These are phyloP conservation scores for Siniperca knerii DNA, from an alignment of 2,113 vertebrate species.

Conservation along the genomic window DNA sequence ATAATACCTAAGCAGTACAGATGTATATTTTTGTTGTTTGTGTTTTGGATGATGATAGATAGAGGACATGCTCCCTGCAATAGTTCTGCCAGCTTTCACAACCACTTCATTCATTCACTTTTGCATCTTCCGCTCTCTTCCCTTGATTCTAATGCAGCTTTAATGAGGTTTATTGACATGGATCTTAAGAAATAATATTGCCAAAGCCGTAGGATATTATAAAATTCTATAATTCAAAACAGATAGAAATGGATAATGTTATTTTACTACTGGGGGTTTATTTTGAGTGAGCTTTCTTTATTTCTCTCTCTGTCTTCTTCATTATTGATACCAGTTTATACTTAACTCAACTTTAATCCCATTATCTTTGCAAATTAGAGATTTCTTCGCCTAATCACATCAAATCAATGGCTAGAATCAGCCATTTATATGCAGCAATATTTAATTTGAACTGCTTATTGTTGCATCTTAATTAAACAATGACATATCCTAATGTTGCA, in stretches of 20 bases:
- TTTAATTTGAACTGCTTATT: background rate
- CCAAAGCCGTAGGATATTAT: constrained; percentile 14
- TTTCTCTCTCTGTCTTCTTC: background rate
- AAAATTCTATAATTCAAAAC: constrained; percentile 22
- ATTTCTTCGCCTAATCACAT: constrained; percentile 10
- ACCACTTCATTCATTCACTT: background rate
- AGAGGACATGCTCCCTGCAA: background rate
- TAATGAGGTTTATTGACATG: constrained; percentile 38
- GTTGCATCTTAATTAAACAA: constrained; percentile 14
- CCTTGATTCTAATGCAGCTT: background rate
- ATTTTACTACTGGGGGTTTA: background rate
- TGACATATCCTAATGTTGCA: background rate
- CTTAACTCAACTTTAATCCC: constrained; percentile 18
- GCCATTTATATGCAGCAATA: constrained; percentile 19
- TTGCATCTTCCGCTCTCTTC: background rate
- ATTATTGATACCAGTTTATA: background rate
- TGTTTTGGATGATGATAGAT: background rate
- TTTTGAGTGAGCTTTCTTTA: background rate
- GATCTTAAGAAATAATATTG: constrained; percentile 29
- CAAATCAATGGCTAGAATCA: constrained; percentile 15
- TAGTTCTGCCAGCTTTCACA: background rate
- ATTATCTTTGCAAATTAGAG: background rate
- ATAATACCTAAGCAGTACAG: background rate
- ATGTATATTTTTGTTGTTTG: background rate
- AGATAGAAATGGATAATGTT: constrained; percentile 4